These are phyloP conservation scores for Sarcophaga subvicina DNA, from an alignment of 2,888 invertebrate species.

Conservation along the genomic window DNA sequence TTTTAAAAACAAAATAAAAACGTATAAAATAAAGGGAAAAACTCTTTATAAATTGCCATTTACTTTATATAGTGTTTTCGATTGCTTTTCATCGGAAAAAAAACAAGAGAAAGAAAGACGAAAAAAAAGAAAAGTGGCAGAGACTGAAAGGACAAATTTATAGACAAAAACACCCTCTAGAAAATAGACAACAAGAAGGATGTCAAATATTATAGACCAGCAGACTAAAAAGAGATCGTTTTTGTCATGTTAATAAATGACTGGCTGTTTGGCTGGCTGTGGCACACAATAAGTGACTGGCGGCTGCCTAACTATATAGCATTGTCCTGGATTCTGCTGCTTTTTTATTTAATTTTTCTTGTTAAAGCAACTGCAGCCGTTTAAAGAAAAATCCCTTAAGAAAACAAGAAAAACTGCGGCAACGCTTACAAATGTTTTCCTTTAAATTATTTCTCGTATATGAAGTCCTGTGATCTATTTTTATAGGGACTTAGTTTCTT, in stretches of 20 bases:
- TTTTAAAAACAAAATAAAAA: neutral
- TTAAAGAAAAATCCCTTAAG: too few relatives aligned
- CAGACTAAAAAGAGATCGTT: neutral
- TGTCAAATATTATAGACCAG: neutral
- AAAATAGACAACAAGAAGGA: neutral
- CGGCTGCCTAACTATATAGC: neutral
- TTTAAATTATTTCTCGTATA: too few relatives aligned
- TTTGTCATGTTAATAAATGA: neutral
- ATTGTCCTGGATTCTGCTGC: too few relatives aligned
- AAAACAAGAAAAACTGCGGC: too few relatives aligned
- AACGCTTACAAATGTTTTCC: too few relatives aligned
- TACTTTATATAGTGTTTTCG: slow-evolving; percentile 44
- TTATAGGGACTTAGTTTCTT: too few relatives aligned
- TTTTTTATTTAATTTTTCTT: too few relatives aligned
- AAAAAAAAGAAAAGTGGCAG: neutral
- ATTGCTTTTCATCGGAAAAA: slow-evolving; percentile 18
- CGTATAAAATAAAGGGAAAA: neutral
- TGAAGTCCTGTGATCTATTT: too few relatives aligned
- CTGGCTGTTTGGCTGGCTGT: neutral
- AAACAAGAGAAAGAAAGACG: neutral
- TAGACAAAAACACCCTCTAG: neutral
- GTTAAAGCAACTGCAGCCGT: too few relatives aligned
- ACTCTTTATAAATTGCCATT: slow-evolving; percentile 53
- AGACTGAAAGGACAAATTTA: slow-evolving; percentile 12
- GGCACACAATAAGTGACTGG: neutral